Conservation (phyloP, 2,888 invertebrate genomes). For the Cabera pusaria region DNA sequence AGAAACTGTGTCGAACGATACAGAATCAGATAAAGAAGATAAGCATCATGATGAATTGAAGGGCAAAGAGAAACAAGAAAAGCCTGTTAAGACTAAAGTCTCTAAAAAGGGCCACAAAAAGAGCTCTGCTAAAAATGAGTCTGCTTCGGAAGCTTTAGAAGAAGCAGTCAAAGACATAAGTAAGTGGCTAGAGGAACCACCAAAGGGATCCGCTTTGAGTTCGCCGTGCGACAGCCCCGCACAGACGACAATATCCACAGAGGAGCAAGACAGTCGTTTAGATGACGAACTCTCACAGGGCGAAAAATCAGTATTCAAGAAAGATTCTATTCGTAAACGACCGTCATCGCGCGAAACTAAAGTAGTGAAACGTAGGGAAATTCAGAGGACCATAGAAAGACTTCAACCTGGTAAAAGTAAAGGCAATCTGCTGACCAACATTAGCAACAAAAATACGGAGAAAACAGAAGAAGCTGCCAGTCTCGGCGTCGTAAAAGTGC, state of each 20-base stretch:
- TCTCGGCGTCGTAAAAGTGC: constrained; percentile 80
- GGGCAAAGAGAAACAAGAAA: constrained; percentile 39
- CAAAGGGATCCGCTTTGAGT: constrained; percentile 88
- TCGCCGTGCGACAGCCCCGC: constrained; percentile 92
- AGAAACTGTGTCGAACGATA: constrained; percentile 44
- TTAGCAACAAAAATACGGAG: constrained; percentile 77
- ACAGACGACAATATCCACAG: constrained; percentile 84
- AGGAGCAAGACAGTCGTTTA: constrained; percentile 81
- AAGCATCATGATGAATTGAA: constrained; percentile 39
- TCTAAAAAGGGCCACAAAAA: constrained; percentile 68
- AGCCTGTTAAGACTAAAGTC: constrained; percentile 42
- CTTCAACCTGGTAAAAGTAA: constrained; percentile 94
- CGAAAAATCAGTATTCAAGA: constrained; percentile 61
- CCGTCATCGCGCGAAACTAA: constrained; percentile 69
- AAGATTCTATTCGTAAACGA: constrained; percentile 76
- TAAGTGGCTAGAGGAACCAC: constrained; percentile 94
- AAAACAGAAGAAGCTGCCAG: constrained; percentile 84
- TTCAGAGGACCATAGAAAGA: constrained; percentile 92
- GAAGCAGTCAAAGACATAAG: constrained; percentile 94
- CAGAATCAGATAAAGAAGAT: constrained; percentile 37
- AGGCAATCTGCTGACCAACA: constrained; percentile 91
- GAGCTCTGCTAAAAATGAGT: constrained; percentile 78
- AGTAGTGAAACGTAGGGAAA: constrained; percentile 84
- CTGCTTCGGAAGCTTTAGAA: constrained; percentile 79
- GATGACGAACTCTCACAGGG: constrained; percentile 69